A percentile compares a stretch with the other conserved stretches of the same genome.
phyloP scores from a whole-genome alignment of 2,888 invertebrate genomes.

The Drosophila nr. perissopoda region DNA sequence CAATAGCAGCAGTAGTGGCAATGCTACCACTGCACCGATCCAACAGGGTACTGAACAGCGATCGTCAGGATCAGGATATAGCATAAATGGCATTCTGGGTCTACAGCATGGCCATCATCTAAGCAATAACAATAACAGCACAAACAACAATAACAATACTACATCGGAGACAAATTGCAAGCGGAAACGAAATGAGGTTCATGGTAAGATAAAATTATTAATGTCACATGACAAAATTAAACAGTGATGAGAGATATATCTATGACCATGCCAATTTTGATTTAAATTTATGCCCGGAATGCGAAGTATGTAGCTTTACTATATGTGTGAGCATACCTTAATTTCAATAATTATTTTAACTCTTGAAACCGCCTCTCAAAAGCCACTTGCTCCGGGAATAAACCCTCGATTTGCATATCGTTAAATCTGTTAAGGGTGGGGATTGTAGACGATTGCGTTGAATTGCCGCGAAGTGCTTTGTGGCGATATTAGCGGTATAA shows the following conservation, averaged over 20 bases:
- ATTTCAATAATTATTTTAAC: neutral
- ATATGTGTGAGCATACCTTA: neutral
- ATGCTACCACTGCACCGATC: slow-evolving; percentile 32
- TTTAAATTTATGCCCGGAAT: neutral
- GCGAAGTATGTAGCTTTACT: neutral
- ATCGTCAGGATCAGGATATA: slow-evolving; percentile 89
- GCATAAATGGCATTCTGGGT: slow-evolving; percentile 94
- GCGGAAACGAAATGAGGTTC: slow-evolving; percentile 93
- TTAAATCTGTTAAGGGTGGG: slow-evolving; percentile 2
- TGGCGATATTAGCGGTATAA: slow-evolving; percentile 36
- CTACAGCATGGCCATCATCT: slow-evolving; percentile 77
- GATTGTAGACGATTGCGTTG: neutral
- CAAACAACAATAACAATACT: slow-evolving; percentile 47
- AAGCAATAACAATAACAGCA: slow-evolving; percentile 67
- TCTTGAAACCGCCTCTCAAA: neutral
- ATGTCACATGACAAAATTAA: neutral
- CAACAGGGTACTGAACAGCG: slow-evolving; percentile 61
- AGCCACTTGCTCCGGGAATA: neutral
- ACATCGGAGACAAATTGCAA: slow-evolving; percentile 88
- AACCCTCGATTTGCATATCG: slow-evolving; percentile 38
- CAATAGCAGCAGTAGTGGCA: slow-evolving; percentile 37
- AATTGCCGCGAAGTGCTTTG: slow-evolving; percentile 22
- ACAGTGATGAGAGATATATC: neutral
- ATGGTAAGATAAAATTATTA: slow-evolving; percentile 87
- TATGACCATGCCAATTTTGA: neutral